These are phyloP conservation scores for Gastracanthus pulcherrimus DNA, from an alignment of 2,888 invertebrate genomes.

Conservation along the genomic window DNA sequence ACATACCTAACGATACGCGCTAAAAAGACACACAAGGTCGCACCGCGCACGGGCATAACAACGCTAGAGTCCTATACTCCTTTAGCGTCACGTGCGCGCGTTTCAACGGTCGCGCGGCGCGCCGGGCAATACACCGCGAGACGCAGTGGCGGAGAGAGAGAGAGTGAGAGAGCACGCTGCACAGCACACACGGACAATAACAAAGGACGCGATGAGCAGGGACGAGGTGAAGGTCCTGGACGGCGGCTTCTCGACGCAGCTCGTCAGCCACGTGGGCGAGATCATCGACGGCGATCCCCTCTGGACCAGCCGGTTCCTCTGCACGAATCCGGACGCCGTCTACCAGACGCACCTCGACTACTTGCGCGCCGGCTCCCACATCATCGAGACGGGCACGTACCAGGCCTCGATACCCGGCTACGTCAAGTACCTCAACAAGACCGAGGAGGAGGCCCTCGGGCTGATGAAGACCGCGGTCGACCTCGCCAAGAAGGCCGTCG, in stretches of 20 bases:
- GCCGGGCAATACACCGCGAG: no score
- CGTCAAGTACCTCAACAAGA: slow-evolving; percentile 85
- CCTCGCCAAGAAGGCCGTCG: slow-evolving; percentile 86
- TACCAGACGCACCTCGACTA: slow-evolving; percentile 90
- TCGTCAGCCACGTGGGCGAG: slow-evolving; percentile 86
- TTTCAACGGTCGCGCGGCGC: no score
- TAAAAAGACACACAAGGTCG: no score
- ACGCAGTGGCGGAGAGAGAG: no score
- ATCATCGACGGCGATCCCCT: slow-evolving; percentile 91
- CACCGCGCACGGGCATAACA: no score
- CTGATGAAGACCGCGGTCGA: slow-evolving; percentile 87
- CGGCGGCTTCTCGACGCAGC: slow-evolving; percentile 91
- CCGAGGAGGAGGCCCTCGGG: slow-evolving; percentile 83
- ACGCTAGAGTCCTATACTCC: no score
- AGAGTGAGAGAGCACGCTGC: no score
- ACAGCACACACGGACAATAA: no score
- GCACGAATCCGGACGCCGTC: slow-evolving; percentile 88
- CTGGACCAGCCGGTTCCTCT: slow-evolving; percentile 92
- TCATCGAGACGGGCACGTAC: slow-evolving; percentile 80
- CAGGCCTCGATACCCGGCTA: slow-evolving; percentile 81
- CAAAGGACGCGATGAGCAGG: no score
- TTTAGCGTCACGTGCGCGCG: no score
- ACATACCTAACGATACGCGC: neutral
- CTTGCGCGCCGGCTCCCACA: slow-evolving; percentile 90
- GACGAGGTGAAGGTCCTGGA: slow-evolving; percentile 78